Evolutionary conservation across 2,888 invertebrate genomes (phyloP).

Genomic region (Bursaphelenchus okinawaensis): DNA sequence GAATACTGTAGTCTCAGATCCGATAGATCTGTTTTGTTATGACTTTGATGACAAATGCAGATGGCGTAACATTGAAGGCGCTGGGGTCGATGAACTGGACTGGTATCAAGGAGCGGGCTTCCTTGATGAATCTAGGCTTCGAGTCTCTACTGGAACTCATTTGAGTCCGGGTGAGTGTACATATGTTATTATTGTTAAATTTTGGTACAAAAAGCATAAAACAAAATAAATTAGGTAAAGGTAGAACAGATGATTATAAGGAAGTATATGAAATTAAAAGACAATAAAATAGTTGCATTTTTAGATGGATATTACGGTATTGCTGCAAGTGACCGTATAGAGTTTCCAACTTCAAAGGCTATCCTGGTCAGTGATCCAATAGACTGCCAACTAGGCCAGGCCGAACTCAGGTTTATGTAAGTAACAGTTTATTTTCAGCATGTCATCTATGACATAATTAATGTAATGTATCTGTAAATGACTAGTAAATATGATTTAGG

Average conservation of each 20-base stretch:
- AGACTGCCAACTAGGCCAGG: conserved; percentile 22
- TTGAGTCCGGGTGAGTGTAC: conserved; percentile 37
- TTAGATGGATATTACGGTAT: conserved; percentile 52
- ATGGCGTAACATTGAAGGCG: conserved; percentile 54
- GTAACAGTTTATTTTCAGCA: too few relatives aligned
- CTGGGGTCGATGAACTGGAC: conserved; percentile 53
- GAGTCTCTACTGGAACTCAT: conserved; percentile 46
- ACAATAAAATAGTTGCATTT: conserved; percentile 1
- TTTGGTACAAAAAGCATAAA: background rate
- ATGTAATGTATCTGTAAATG: background rate
- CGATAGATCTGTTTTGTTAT: conserved; percentile 35
- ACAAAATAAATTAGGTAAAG: background rate
- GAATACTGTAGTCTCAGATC: conserved; percentile 19
- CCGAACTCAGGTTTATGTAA: conserved; percentile 39
- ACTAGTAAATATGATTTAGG: background rate
- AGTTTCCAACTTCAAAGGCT: conserved; percentile 43
- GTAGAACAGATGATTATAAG: background rate
- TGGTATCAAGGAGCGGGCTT: conserved; percentile 53
- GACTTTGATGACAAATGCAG: conserved; percentile 50
- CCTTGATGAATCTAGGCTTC: conserved; percentile 40
- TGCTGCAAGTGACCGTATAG: conserved; percentile 47
- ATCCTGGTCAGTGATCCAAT: conserved; percentile 48
- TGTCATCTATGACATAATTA: too few relatives aligned
- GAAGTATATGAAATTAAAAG: background rate
- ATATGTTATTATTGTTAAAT: background rate